These are phyloP conservation scores for Clarias fuscus DNA, from an alignment of 2,797 vertebrate species.

Conservation along the genomic window DNA sequence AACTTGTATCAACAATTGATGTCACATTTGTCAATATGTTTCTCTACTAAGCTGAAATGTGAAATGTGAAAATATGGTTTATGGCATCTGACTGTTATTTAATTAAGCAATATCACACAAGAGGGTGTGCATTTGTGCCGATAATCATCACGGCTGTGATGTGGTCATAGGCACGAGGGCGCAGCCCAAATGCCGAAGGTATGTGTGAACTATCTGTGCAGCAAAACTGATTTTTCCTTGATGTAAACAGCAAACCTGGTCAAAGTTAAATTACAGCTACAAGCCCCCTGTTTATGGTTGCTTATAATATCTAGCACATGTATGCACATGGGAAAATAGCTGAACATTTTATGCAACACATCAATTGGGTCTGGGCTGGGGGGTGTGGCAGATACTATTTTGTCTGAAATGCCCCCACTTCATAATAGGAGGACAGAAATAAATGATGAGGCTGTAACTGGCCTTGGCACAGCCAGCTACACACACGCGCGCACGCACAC, in stretches of 20 bases:
- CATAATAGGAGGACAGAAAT: slow-evolving; percentile 26
- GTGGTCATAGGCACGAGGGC: no score
- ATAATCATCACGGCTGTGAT: no score
- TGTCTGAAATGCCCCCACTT: neutral
- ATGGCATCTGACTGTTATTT: neutral
- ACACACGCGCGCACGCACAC: slow-evolving; percentile 9
- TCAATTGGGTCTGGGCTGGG: neutral
- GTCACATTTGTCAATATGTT: neutral
- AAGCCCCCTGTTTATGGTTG: neutral
- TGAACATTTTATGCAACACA: neutral
- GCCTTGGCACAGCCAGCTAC: slow-evolving; percentile 14
- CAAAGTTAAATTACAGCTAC: neutral
- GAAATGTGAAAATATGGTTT: no score
- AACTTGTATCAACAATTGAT: neutral
- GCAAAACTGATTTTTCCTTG: neutral
- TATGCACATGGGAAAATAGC: neutral
- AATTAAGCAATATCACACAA: no score
- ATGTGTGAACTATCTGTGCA: neutral
- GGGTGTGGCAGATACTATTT: neutral
- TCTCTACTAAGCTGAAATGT: neutral
- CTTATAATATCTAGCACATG: neutral
- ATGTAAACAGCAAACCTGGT: neutral
- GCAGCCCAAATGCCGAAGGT: no score
- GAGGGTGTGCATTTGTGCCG: no score
- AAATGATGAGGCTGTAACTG: slow-evolving; percentile 24